Percentiles rank a stretch among this genome's conserved stretches.
Evolutionary conservation across 2,888 invertebrate genomes (phyloP).

Genomic region (Bombylius discolor): DNA sequence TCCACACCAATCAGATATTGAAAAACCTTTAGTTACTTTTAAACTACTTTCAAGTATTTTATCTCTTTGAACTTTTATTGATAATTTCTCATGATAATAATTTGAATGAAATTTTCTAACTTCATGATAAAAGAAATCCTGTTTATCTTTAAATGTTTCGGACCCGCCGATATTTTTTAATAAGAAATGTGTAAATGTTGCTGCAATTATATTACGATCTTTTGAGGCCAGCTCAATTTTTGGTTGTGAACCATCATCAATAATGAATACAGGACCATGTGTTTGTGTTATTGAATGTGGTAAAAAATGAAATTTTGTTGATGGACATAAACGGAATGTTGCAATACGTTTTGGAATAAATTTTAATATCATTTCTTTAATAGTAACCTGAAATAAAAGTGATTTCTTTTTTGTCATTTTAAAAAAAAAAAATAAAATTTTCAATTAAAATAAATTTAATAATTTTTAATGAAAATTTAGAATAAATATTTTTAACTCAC

Average conservation of each 20-base stretch:
- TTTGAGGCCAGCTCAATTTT: slow-evolving; percentile 68
- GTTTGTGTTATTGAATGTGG: slow-evolving; percentile 34
- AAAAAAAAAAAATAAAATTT: too few relatives aligned
- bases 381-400: slow-evolving; percentile 45
- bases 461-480: background rate
- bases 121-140: slow-evolving; percentile 69
- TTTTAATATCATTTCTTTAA: slow-evolving; percentile 86
- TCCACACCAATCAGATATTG: slow-evolving; percentile 84
- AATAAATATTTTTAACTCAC: slow-evolving; percentile 21
- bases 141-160: slow-evolving; percentile 79
- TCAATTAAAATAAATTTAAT: slow-evolving; percentile 1
- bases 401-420: slow-evolving; percentile 7
- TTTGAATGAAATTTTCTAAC: slow-evolving; percentile 75
- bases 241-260: slow-evolving; percentile 86
- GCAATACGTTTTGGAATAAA: slow-evolving; percentile 85
- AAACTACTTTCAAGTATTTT: slow-evolving; percentile 71
- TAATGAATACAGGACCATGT: slow-evolving; percentile 53
- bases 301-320: slow-evolving; percentile 71
- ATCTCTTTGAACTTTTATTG: slow-evolving; percentile 67
- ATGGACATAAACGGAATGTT: slow-evolving; percentile 84
- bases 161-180: slow-evolving; percentile 90
- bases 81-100: slow-evolving; percentile 73
- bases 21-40: slow-evolving; percentile 74
- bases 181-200: slow-evolving; percentile 82
- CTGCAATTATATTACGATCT: slow-evolving; percentile 81